phyloP scores from a whole-genome alignment of 92 coral and sea anemone genomes.

The Bergia puertoricense region DNA sequence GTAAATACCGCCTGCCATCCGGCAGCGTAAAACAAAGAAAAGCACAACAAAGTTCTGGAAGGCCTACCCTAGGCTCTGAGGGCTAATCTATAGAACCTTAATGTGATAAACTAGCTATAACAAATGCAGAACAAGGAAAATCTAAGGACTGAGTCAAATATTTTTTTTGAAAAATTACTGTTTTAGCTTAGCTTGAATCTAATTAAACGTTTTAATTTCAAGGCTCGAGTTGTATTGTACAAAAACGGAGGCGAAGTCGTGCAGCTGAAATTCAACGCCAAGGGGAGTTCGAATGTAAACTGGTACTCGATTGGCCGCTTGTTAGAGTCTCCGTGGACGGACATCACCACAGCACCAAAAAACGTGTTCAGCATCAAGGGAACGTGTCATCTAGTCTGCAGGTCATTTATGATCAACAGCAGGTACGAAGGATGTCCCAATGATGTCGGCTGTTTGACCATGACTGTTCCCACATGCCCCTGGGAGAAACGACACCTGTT shows the following conservation, averaged over 20 bases:
- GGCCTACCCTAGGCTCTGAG: background rate
- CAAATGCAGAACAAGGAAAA: too few species aligned
- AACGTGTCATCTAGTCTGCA: constrained; percentile 26
- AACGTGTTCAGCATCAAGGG: constrained; percentile 41
- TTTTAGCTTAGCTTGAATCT: background rate
- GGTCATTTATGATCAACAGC: constrained; percentile 38
- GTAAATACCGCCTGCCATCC: too few species aligned
- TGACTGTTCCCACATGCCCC: background rate
- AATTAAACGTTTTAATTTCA: background rate
- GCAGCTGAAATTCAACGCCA: constrained; percentile 29
- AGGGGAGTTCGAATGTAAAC: background rate
- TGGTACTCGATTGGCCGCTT: constrained; percentile 32
- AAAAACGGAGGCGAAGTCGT: background rate
- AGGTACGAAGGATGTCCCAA: constrained; percentile 32
- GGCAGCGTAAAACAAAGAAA: too few species aligned
- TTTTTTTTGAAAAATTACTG: background rate
- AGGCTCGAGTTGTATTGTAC: constrained; percentile 49
- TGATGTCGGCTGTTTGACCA: constrained; percentile 35
- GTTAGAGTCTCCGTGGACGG: constrained; percentile 42
- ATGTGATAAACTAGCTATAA: too few species aligned
- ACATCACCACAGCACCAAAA: constrained; percentile 2
- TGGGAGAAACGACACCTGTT: constrained; percentile 37
- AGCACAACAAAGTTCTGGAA: too few species aligned
- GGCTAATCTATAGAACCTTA: background rate
- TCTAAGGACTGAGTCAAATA: background rate